A percentile compares a stretch with the other conserved stretches of the same genome.
Evolutionary conservation across 2,888 invertebrate genomes (phyloP).

Genomic region (Mylabris sibirica): DNA sequence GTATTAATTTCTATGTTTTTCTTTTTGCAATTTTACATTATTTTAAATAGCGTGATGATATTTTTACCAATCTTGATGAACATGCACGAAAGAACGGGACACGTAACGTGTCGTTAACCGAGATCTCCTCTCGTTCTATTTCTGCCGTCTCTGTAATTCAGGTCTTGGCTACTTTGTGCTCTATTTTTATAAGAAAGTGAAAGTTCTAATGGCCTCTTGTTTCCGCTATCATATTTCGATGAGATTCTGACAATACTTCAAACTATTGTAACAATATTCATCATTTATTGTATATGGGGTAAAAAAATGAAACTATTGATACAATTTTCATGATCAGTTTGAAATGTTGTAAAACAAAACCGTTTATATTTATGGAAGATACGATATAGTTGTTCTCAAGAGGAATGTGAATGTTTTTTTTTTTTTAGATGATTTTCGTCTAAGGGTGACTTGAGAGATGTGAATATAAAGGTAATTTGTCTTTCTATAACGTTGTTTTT

Average conservation of each 20-base stretch:
- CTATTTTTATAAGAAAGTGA: conserved; percentile 32
- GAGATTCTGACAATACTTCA: background rate
- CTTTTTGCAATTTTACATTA: conserved; percentile 15
- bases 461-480: conserved; percentile 42
- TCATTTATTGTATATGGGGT: background rate
- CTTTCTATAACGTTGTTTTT: conserved; percentile 25
- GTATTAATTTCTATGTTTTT: conserved; percentile 8
- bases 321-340: background rate
- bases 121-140: conserved; percentile 29
- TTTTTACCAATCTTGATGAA: conserved; percentile 24
- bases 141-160: conserved; percentile 28
- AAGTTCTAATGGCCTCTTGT: conserved; percentile 27
- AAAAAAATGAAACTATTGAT: background rate
- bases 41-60: conserved; percentile 23
- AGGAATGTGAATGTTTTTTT: background rate
- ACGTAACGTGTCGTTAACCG: conserved; percentile 44
- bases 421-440: background rate
- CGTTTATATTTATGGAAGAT: background rate
- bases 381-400: background rate
- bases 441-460: conserved; percentile 12
- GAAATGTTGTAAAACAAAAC: background rate
- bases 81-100: conserved; percentile 37
- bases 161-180: conserved; percentile 33
- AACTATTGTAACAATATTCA: background rate
- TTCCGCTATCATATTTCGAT: conserved; percentile 12